Conservation (phyloP, 2,113 vertebrate genomes). For the Gymnobelideus leadbeateri region DNA sequence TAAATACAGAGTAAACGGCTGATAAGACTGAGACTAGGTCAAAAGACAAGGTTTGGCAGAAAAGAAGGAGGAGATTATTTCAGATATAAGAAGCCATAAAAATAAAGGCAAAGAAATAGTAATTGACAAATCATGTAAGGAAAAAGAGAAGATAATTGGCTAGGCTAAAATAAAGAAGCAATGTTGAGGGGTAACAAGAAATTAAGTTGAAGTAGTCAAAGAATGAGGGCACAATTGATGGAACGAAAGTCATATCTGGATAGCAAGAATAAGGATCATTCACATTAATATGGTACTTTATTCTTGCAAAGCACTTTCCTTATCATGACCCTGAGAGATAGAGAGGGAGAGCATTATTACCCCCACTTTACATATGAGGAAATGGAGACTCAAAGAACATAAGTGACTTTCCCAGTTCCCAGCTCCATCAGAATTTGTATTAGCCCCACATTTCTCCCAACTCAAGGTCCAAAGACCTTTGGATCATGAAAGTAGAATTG, state of each 20-base stretch:
- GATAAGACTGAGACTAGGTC: not conserved
- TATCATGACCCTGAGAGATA: not conserved
- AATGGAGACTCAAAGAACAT: not conserved
- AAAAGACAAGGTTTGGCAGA: not conserved
- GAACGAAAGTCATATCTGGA: not conserved
- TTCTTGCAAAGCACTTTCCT: not conserved
- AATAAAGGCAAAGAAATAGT: conserved; percentile 35
- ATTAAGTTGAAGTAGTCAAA: not conserved
- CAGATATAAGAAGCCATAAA: not conserved
- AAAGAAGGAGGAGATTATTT: not conserved
- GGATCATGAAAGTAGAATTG: not conserved
- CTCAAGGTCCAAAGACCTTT: not conserved
- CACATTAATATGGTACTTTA: not conserved
- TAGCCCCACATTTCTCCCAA: not conserved
- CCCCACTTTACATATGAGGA: not conserved
- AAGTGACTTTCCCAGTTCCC: not conserved
- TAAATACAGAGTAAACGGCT: not conserved
- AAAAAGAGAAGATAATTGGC: not conserved
- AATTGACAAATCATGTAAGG: not conserved
- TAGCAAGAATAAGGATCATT: not conserved
- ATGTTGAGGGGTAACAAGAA: not conserved
- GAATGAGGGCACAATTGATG: not conserved
- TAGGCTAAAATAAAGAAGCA: not conserved
- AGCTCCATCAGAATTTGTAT: not conserved
- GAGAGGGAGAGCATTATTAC: not conserved